A percentile compares a stretch with the other conserved stretches of the same genome.
phyloP scores from a whole-genome alignment of 2,888 invertebrate genomes.

The Clistopyga incitator region DNA sequence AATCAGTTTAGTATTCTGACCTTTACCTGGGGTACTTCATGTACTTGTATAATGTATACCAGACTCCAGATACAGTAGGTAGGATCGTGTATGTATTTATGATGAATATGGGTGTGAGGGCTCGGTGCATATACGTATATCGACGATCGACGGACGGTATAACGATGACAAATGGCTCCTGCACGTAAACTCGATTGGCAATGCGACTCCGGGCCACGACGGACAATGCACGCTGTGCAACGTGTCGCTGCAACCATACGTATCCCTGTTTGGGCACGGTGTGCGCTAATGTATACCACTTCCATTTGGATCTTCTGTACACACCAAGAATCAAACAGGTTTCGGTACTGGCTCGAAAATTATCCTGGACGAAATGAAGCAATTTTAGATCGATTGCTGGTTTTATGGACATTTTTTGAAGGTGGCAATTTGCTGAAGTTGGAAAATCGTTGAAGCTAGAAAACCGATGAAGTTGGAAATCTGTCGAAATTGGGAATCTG shows the following conservation, averaged over 20 bases:
- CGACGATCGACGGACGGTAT: constrained; percentile 62
- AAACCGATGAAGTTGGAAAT: too few species aligned
- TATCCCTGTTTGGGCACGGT: constrained; percentile 13
- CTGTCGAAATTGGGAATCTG: too few species aligned
- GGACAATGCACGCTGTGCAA: constrained; percentile 56
- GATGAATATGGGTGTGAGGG: constrained; percentile 11
- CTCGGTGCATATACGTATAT: constrained; percentile 18
- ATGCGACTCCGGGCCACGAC: constrained; percentile 50
- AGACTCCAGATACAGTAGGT: constrained; percentile 26
- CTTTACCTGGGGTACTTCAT: constrained; percentile 61
- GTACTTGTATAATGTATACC: constrained; percentile 42
- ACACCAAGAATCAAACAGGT: neutral
- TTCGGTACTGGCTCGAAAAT: neutral
- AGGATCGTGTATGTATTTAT: constrained; percentile 11
- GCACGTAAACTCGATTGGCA: constrained; percentile 62
- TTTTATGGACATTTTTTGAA: neutral
- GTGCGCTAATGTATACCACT: neutral
- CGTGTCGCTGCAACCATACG: neutral
- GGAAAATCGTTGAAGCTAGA: too few species aligned
- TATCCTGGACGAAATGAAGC: neutral
- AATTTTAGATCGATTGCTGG: neutral
- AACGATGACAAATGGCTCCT: constrained; percentile 63
- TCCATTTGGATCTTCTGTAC: neutral
- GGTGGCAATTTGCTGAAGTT: too few species aligned
- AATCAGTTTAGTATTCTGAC: constrained; percentile 66